Percentiles rank a stretch among this genome's conserved stretches.
These are phyloP conservation scores for Nymphalis polychloros DNA, from an alignment of 2,888 invertebrate species.

Conservation along the genomic window DNA sequence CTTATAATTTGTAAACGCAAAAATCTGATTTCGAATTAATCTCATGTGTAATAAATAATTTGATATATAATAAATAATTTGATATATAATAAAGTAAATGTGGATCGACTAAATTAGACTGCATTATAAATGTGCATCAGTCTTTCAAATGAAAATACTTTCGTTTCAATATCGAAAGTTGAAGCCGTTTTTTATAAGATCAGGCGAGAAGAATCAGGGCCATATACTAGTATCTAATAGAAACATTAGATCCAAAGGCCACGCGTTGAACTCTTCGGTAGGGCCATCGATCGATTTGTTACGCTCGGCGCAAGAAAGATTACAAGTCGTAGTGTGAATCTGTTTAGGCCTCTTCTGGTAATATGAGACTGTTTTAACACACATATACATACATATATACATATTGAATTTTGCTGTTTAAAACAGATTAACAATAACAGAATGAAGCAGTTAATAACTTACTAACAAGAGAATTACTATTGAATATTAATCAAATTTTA, in stretches of 20 bases:
- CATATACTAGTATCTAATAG: conserved; percentile 28
- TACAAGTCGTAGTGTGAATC: conserved; percentile 48
- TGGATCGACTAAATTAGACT: neutral
- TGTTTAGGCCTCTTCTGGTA: conserved; percentile 23
- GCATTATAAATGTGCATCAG: too few species aligned
- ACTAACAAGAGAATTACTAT: too few species aligned
- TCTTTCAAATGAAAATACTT: too few species aligned
- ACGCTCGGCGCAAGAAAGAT: conserved; percentile 55
- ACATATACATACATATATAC: neutral
- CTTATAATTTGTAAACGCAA: neutral
- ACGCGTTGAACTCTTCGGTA: conserved; percentile 71
- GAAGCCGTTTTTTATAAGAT: neutral
- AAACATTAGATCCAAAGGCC: conserved; percentile 34
- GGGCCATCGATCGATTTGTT: conserved; percentile 75
- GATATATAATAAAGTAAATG: neutral
- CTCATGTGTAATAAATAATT: neutral
- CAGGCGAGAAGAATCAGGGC: conserved; percentile 27
- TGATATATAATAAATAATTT: neutral
- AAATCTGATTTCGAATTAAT: neutral
- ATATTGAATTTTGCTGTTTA: neutral
- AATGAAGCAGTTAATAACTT: neutral
- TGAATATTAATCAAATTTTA: too few species aligned
- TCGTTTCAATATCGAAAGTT: too few species aligned
- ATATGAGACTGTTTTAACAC: conserved; percentile 1
- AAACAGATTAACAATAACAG: neutral